A percentile compares a stretch with the other conserved stretches of the same genome.
Conservation (phyloP, 2,888 invertebrate genomes). For the Sphaerophoria rueppellii region DNA sequence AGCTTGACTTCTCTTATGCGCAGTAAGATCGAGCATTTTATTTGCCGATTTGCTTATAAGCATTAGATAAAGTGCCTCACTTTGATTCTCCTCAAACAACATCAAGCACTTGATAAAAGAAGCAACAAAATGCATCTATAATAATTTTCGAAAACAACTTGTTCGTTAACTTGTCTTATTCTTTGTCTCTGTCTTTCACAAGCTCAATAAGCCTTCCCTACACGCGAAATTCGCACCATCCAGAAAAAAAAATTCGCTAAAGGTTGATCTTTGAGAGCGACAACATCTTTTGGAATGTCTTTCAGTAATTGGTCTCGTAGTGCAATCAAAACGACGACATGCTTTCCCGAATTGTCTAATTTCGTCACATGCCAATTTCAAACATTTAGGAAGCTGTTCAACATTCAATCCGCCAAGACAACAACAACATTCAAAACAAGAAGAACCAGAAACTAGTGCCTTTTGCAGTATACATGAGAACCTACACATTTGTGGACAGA, state of each 20-base stretch:
- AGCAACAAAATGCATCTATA: no score
- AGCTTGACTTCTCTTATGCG: no score
- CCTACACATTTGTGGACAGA: not conserved
- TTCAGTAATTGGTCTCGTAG: slow-evolving; percentile 53
- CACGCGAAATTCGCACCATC: not conserved
- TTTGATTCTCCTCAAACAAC: no score
- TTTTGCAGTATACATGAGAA: not conserved
- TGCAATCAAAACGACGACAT: slow-evolving; percentile 37
- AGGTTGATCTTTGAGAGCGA: not conserved
- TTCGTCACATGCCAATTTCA: slow-evolving; percentile 51
- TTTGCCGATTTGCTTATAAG: no score
- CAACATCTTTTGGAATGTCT: slow-evolving; percentile 37
- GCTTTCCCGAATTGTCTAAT: slow-evolving; percentile 53
- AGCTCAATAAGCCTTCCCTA: no score
- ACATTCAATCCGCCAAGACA: not conserved
- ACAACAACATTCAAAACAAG: not conserved
- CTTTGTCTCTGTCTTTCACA: no score
- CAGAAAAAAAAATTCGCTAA: no score
- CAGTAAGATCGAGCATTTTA: no score
- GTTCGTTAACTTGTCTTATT: no score
- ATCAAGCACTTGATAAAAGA: no score
- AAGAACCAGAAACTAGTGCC: slow-evolving; percentile 3
- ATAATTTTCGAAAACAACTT: no score
- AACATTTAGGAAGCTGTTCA: not conserved
- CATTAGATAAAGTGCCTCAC: no score